Percentiles rank a stretch among this genome's conserved stretches.
These are phyloP conservation scores for Polypterus bichir DNA, from an alignment of 2,113 vertebrate genomes.

Conservation along the genomic window DNA sequence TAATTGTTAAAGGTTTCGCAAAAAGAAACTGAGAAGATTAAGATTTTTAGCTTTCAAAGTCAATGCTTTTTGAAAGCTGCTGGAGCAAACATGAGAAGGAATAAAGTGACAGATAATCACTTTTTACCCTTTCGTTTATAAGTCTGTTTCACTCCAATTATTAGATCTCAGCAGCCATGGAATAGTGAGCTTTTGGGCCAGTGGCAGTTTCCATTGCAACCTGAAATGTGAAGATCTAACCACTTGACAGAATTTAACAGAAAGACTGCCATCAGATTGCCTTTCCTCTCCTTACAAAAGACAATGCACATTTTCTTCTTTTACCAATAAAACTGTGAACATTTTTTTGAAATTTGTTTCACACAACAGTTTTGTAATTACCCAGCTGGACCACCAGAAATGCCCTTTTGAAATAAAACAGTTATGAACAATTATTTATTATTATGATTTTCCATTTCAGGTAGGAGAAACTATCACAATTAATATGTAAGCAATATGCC, in stretches of 20 bases:
- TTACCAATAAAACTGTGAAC: not conserved
- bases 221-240: slow-evolving; percentile 42
- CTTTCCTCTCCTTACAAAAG: not conserved
- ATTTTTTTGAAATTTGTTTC: not conserved
- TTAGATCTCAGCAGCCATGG: slow-evolving; percentile 15
- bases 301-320: not conserved
- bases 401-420: no score
- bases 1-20: no score
- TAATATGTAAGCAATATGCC: no score
- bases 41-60: no score
- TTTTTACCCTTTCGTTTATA: slow-evolving; percentile 9
- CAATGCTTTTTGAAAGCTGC: no score
- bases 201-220: slow-evolving; percentile 61
- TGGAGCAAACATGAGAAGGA: no score
- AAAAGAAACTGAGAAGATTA: no score
- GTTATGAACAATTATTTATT: no score
- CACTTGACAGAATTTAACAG: slow-evolving; percentile 34
- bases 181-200: not conserved
- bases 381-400: no score
- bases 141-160: slow-evolving; percentile 12
- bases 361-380: no score
- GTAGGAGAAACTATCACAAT: no score
- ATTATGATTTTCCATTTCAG: no score
- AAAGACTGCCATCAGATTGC: slow-evolving; percentile 5
- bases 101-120: not conserved